phyloP scores from a whole-genome alignment of 1,140 invertebrate species.

The Drosophila kurseongensis region DNA sequence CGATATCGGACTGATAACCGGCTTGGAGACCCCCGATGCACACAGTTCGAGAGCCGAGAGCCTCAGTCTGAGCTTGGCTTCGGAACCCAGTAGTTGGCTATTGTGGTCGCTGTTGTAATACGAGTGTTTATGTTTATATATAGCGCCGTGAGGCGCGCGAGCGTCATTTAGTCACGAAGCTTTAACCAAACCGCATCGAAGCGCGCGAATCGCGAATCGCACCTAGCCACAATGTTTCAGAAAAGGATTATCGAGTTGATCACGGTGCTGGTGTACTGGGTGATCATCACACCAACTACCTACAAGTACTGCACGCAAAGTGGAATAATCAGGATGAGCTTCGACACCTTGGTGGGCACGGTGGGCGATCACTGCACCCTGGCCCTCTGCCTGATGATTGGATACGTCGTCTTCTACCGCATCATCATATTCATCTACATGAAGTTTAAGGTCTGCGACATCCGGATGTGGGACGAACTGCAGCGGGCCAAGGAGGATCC shows the following conservation, averaged over 20 bases:
- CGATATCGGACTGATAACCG: constrained; percentile 43
- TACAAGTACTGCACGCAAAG: constrained; percentile 58
- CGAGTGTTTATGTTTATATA: constrained; percentile 49
- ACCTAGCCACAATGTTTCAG: constrained; percentile 59
- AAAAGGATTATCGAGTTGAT: constrained; percentile 76
- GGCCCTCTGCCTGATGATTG: constrained; percentile 51
- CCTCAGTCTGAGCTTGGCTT: constrained; percentile 15
- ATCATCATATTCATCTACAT: constrained; percentile 68
- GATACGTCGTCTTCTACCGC: constrained; percentile 62
- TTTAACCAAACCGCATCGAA: constrained; percentile 54
- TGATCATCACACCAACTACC: constrained; percentile 56
- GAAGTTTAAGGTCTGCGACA: constrained; percentile 69
- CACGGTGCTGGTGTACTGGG: constrained; percentile 68
- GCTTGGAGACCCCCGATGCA: constrained; percentile 12
- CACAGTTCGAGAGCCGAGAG: constrained; percentile 5
- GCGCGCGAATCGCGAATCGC: constrained; percentile 5
- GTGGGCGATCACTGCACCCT: constrained; percentile 61
- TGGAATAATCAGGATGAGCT: constrained; percentile 50
- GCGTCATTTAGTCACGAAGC: constrained; percentile 71
- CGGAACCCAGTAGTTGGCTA: constrained; percentile 33
- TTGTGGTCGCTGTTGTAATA: constrained; percentile 40
- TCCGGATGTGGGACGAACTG: constrained; percentile 67
- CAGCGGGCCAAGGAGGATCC: constrained; percentile 63
- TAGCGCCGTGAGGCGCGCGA: constrained; percentile 47
- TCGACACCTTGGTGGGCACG: constrained; percentile 51